A percentile compares a stretch with the other conserved stretches of the same genome.
phyloP scores from a whole-genome alignment of 1,140 invertebrate species.

The Drosophila tani region DNA sequence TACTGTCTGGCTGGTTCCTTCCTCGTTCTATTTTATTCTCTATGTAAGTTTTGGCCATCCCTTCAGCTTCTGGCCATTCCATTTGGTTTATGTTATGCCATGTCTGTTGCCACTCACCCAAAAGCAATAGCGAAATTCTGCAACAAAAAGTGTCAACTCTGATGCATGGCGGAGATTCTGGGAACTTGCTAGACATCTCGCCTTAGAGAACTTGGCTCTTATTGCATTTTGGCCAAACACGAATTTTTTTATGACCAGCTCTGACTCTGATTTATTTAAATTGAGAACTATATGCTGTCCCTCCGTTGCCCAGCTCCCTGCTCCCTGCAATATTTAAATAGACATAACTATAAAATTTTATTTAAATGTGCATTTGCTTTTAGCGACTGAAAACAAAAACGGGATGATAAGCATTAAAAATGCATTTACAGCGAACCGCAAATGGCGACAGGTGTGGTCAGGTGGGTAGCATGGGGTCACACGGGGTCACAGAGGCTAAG shows the following conservation, averaged over 20 bases:
- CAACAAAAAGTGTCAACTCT: conserved; percentile 47
- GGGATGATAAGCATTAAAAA: conserved; percentile 49
- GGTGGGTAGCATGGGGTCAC: conserved; percentile 1
- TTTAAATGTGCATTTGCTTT: conserved; percentile 60
- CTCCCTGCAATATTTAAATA: conserved; percentile 41
- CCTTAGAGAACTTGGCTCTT: conserved; percentile 52
- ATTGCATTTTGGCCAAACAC: conserved; percentile 43
- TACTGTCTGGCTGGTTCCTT: not conserved
- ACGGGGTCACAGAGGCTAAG: conserved; percentile 5
- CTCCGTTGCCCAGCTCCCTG: not conserved
- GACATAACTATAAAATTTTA: conserved; percentile 57
- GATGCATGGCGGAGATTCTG: conserved; percentile 48
- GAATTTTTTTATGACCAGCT: conserved; percentile 43
- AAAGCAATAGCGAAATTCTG: conserved; percentile 26
- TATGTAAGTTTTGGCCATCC: not conserved
- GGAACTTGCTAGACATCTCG: conserved; percentile 1
- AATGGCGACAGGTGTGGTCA: conserved; percentile 35
- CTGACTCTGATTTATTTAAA: conserved; percentile 65
- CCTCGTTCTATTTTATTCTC: not conserved
- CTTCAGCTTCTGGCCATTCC: conserved; percentile 4
- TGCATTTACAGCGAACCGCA: conserved; percentile 43
- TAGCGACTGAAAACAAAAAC: conserved; percentile 30
- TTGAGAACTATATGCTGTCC: conserved; percentile 55
- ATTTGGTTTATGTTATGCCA: conserved; percentile 48
- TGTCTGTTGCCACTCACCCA: conserved; percentile 24